Evolutionary conservation across 30 jellyfish, hydroid and myxozoan genomes (phyloP).

Genomic region (Aurelia coerulea): DNA sequence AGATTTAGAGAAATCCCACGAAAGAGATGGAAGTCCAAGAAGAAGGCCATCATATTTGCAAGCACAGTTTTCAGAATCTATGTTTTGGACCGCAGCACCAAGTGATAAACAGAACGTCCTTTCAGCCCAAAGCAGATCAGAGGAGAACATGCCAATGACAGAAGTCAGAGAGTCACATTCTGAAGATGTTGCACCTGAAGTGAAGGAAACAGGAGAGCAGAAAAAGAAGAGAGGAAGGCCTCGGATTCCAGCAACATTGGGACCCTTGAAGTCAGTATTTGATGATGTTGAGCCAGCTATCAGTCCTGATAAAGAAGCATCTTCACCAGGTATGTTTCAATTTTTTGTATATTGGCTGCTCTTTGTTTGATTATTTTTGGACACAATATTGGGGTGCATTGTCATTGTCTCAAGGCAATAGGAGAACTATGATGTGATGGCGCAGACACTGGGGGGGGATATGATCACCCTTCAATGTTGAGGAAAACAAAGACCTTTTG

Average conservation of each 20-base stretch:
- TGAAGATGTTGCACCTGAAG: constrained; percentile 35
- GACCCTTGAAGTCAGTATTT: constrained; percentile 48
- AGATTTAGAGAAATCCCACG: constrained; percentile 37
- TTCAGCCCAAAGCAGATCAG: background rate
- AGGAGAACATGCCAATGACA: constrained; percentile 23
- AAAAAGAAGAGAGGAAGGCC: constrained; percentile 68
- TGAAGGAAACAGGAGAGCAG: constrained; percentile 41
- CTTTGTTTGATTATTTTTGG: background rate
- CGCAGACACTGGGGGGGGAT: no score
- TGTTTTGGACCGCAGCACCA: constrained; percentile 55
- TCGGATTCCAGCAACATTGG: constrained; percentile 67
- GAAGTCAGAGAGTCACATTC: constrained; percentile 28
- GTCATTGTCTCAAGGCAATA: no score
- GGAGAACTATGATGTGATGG: no score
- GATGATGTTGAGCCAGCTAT: constrained; percentile 23
- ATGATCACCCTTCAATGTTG: no score
- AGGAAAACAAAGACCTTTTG: no score
- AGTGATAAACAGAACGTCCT: background rate
- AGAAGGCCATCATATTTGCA: constrained; percentile 90
- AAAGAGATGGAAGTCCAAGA: constrained; percentile 81
- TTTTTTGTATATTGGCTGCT: background rate
- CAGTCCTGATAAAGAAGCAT: constrained; percentile 9
- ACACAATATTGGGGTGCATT: background rate
- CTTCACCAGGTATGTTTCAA: constrained; percentile 43
- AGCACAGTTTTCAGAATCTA: constrained; percentile 77